phyloP scores from a whole-genome alignment of 2,797 vertebrate genomes.

The Limosa lapponica region DNA sequence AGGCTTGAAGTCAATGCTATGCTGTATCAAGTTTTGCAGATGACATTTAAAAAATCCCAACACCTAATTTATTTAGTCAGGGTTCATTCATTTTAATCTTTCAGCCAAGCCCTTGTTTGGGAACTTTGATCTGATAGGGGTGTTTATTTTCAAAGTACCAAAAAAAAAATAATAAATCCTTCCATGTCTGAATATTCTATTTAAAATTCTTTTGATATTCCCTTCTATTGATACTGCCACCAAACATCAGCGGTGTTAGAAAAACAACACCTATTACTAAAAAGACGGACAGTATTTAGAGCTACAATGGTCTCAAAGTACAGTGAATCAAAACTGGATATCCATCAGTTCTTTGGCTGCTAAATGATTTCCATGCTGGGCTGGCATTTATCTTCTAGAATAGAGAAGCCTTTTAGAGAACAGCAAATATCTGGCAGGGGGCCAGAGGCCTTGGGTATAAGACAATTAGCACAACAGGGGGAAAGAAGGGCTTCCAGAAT shows the following conservation, averaged over 20 bases:
- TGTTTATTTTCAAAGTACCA: slow-evolving; percentile 53
- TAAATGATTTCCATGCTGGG: slow-evolving; percentile 63
- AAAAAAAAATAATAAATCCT: neutral
- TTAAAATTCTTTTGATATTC: slow-evolving; percentile 47
- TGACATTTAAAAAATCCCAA: slow-evolving; percentile 8
- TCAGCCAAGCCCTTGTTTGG: slow-evolving; percentile 6
- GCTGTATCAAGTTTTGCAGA: neutral
- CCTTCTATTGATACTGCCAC: neutral
- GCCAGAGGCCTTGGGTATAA: slow-evolving; percentile 41
- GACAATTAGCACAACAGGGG: slow-evolving; percentile 58
- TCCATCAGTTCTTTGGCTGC: slow-evolving; percentile 42
- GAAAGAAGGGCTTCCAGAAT: slow-evolving; percentile 54
- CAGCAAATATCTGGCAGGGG: slow-evolving; percentile 50
- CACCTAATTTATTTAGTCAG: slow-evolving; percentile 44
- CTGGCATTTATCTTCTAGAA: slow-evolving; percentile 53
- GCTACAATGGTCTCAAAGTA: neutral
- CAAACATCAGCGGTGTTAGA: neutral
- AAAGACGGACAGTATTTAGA: slow-evolving; percentile 9
- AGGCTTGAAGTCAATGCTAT: neutral
- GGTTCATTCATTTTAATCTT: slow-evolving; percentile 55
- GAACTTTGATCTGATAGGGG: slow-evolving; percentile 42
- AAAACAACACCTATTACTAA: neutral
- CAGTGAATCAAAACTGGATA: slow-evolving; percentile 38
- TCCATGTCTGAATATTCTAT: neutral
- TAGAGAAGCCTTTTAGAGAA: slow-evolving; percentile 62